Percentiles rank a stretch among this genome's conserved stretches.
phyloP scores from a whole-genome alignment of 2,113 vertebrate genomes.

The Sakesphorus luctuosus region DNA sequence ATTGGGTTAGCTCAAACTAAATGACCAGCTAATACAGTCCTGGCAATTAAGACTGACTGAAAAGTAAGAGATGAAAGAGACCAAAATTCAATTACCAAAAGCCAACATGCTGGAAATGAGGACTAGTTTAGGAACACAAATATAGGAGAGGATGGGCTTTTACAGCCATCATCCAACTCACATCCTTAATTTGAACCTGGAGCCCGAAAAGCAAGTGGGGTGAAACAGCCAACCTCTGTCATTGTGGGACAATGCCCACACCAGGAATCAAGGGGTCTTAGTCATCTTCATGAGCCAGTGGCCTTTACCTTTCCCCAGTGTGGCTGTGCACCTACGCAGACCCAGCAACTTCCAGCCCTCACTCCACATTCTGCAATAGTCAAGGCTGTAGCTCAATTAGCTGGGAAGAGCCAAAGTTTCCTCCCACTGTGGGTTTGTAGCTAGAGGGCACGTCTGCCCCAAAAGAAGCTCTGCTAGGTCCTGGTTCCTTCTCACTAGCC shows the following conservation, averaged over 20 bases:
- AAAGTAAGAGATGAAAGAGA: background rate
- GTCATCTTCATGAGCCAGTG: background rate
- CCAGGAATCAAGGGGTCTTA: background rate
- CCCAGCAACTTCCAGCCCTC: background rate
- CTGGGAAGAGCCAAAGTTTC: background rate
- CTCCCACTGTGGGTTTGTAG: background rate
- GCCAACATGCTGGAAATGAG: background rate
- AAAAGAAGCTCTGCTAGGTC: background rate
- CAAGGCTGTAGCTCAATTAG: background rate
- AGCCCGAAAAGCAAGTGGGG: background rate
- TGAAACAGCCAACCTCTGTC: background rate
- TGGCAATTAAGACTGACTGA: background rate
- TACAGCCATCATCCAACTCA: background rate
- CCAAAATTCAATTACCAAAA: background rate
- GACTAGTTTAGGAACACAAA: background rate
- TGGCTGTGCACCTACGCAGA: background rate
- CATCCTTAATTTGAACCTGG: background rate
- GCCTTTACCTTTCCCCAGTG: background rate
- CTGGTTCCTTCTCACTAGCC: background rate
- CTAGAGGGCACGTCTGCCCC: background rate
- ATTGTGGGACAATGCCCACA: background rate
- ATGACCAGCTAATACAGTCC: background rate
- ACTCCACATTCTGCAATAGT: background rate
- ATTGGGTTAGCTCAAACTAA: background rate
- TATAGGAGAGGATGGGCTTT: background rate